Base-by-base conservation (phyloP, 1,140 invertebrate genomes). In the Drosophila lacertosa region DNA sequence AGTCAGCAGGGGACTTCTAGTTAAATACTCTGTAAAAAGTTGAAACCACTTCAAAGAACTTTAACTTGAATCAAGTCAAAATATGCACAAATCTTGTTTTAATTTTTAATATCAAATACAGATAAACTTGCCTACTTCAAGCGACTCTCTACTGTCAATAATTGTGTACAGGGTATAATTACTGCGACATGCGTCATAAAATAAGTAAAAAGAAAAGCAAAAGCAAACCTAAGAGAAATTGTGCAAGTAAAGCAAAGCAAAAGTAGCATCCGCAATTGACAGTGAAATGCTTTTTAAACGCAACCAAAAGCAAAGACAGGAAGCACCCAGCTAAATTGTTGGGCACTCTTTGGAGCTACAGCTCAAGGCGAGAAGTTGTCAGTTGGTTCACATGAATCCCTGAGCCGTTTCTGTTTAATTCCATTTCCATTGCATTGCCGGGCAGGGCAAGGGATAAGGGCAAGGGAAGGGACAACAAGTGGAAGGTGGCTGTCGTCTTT, bases 261-360 rank as follows among this genome's bases (percentile, higher is more conserved):
- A 65, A 54, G 59, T 39, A 63, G 57, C 66, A 62, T 72, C 35
- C 60, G 42, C 78, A 88, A 88, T 88, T 88, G 82, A 88, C 82
- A 88, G 71, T 82, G 74, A 88, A 88, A 88, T 82, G 74, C 71
- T 70, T 82, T 88, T 88, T 78, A 82, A 88, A 82, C 70, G 67
- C 53, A 45, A 16, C 3, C 44, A 32, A 37, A 24, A 47, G 20
- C 24, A 24, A 33, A 10, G 29, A 11, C n/a, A 35, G 11, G 29
- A 20, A 53, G 11, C 24, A 33, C 22, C n/a, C 20, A 26, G 44
- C 32, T 32, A 54, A 73, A 16, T 29, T 44, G 5, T 60, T 67
- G 48, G 48, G 29, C 33, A 69, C 48, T 40, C n/a, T 44, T 20
- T 20, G 18, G 37, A 3, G 20, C 45, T 48, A 26, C 20, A 32